A percentile compares a stretch with the other conserved stretches of the same genome.
These are phyloP conservation scores for Megalopta genalis DNA, from an alignment of 1,140 invertebrate genomes.

Conservation along the genomic window DNA sequence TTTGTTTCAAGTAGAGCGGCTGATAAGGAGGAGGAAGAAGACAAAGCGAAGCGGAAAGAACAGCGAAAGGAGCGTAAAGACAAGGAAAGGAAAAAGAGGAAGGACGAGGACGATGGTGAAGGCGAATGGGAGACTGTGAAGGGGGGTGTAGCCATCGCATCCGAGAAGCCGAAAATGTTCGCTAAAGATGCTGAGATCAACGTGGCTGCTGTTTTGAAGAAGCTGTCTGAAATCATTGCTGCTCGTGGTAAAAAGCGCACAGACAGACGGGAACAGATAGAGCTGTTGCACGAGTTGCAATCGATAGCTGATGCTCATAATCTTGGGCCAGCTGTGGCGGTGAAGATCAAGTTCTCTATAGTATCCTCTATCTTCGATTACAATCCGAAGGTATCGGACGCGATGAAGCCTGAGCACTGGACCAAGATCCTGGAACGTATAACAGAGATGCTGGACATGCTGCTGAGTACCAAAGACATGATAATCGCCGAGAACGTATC, in stretches of 20 bases:
- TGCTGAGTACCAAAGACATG: conserved; percentile 85
- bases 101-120: conserved; percentile 87
- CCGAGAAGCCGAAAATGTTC: conserved; percentile 97
- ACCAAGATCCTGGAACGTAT: conserved; percentile 89
- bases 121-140: conserved; percentile 95
- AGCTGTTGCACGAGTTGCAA: conserved; percentile 94
- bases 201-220: conserved; percentile 93
- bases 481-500: conserved; percentile 90
- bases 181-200: conserved; percentile 98
- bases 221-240: conserved; percentile 95
- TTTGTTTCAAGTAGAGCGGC: conserved; percentile 74
- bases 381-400: conserved; percentile 97
- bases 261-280: conserved; percentile 94
- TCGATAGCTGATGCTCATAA: conserved; percentile 91
- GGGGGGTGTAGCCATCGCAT: conserved; percentile 88
- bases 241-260: conserved; percentile 97
- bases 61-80: conserved; percentile 83
- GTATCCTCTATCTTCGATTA: conserved; percentile 98
- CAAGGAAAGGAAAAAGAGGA: conserved; percentile 81
- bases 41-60: conserved; percentile 83
- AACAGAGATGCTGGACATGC: conserved; percentile 86
- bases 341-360: conserved; percentile 97
- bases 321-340: conserved; percentile 91
- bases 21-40: conserved; percentile 88
- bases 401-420: conserved; percentile 99